Evolutionary conservation across 2,797 vertebrate species (phyloP), one percentile per base, ranked within the genome.

Genomic region (Falco rusticolus): DNA sequence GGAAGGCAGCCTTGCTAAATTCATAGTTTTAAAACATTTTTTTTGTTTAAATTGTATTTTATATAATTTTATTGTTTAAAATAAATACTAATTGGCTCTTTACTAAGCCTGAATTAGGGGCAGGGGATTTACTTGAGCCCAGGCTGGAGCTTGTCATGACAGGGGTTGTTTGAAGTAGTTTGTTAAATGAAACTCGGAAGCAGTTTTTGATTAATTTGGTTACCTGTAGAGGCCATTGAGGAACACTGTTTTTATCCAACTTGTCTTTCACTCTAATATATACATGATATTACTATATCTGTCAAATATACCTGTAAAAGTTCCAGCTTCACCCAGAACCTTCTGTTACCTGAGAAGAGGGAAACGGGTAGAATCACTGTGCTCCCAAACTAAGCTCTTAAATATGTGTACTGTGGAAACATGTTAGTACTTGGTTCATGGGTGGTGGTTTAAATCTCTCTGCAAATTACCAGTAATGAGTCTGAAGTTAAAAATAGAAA

Each of bases 401-500:
- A 1, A 5, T 17, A 1, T 59, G 22, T 3, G 25, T 26, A 3
- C 64, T 80, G 78, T 77, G 65, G 39, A 66, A 84, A 54, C 33
- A 9, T 59, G 61, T 75, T 78, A 17, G 59, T 50, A 7, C 48
- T 54, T 34, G 53, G 37, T n/a, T 83, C 39, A 50, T 87, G 81
- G 75, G 82, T 75, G 68, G 68, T 63, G 51, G 41, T 65, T 84
- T 89, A 75, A 90, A 43, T 78, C 39, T 47, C 56, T 48, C 59
- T 84, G 63, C 66, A 85, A 64, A 82, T 87, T 80, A 85, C 31
- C 71, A 63, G n/a, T 83, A 77, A 34, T 82, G 61, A 91, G 50
- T 34, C 41, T 90, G 43, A 66, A 87, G 72, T 84, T 90, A 94
- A 91, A 94, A 96, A 87, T 41, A 85, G 79, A 20, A 18, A 8